Evolutionary conservation across 2,113 vertebrate species (phyloP), one percentile per base, ranked within the genome.

Genomic region (Tautogolabrus adspersus): DNA sequence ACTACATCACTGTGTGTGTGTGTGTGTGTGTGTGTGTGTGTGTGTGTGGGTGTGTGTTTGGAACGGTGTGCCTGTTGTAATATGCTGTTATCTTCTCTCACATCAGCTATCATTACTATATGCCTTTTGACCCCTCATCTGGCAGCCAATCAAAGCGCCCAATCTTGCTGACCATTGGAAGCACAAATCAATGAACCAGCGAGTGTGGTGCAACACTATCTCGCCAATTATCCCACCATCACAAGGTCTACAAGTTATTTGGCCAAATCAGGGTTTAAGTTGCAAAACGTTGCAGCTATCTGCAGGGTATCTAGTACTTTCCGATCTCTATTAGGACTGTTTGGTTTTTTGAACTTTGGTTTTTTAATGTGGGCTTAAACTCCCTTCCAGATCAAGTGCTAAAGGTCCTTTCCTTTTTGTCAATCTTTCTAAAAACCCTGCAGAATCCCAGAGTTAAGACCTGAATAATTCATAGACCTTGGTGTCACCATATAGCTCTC

Each of bases 91-190:
- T 86, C 83, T 89, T 67, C 72, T 82, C 82, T 55, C 52, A 82
- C 71, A 82, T 86, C 79, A 76, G 42, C 75, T 77, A 66, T 72
- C 78, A 90, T 81, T 72, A 90, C 77, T 72, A 66, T 76, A 71
- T 12, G 84, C 57, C 70, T 87, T 90, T 89, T 93, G 94, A 74
- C 85, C 80, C 73, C 83, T 61, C 49, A 58, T 81, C 87, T 88
- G 54, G 84, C 79, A 91, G 89, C 76, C 94, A 69, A 83, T 88
- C 79, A 85, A 67, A 72, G 59, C 78, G 47, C 55, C 65, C 23
- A 57, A 51, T 42, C 47, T 42, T 51, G 66, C 75, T 70, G 77
- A 71, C 80, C 76, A 82, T 61, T 74, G 52, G 38, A 51, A 81
- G 81, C 49, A 59, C 49, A 0, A 52, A 19, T 64, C 46, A 40